phyloP scores from a whole-genome alignment of 2,888 invertebrate species.

The Chymomyza procnemis region DNA sequence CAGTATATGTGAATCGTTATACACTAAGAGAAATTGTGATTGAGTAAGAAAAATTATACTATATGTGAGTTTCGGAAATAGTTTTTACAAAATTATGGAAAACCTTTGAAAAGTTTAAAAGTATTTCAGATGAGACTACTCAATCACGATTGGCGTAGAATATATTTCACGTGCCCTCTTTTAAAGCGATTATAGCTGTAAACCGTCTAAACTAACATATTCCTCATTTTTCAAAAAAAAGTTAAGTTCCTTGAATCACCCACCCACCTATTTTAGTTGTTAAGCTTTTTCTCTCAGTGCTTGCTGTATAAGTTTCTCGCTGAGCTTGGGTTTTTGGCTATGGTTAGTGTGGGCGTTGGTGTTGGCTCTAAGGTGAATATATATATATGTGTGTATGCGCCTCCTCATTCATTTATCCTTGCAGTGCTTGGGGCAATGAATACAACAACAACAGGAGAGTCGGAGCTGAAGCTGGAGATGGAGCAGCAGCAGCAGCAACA shows the following conservation, averaged over 20 bases:
- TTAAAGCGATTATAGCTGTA: too few species aligned
- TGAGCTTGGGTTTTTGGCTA: slow-evolving; percentile 24
- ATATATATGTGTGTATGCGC: slow-evolving; percentile 41
- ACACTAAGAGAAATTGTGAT: background rate
- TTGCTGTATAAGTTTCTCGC: slow-evolving; percentile 6
- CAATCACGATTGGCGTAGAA: too few species aligned
- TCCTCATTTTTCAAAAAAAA: too few species aligned
- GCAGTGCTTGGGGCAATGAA: slow-evolving; percentile 59
- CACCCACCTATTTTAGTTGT: background rate
- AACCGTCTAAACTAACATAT: too few species aligned
- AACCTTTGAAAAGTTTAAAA: too few species aligned
- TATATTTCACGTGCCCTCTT: too few species aligned
- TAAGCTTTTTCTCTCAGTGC: background rate
- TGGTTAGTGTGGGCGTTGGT: slow-evolving; percentile 19
- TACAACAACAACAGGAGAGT: slow-evolving; percentile 44
- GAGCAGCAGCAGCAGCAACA: slow-evolving; percentile 30
- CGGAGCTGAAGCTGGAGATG: slow-evolving; percentile 8
- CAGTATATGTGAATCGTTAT: background rate
- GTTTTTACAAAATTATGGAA: too few species aligned
- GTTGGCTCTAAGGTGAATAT: slow-evolving; percentile 35
- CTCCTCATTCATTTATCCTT: slow-evolving; percentile 73
- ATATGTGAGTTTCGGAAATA: too few species aligned
- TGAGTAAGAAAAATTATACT: too few species aligned
- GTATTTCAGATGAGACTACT: too few species aligned
- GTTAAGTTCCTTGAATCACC: too few species aligned